Conservation (phyloP, 2,113 vertebrate species). For the Notothenia coriiceps region DNA sequence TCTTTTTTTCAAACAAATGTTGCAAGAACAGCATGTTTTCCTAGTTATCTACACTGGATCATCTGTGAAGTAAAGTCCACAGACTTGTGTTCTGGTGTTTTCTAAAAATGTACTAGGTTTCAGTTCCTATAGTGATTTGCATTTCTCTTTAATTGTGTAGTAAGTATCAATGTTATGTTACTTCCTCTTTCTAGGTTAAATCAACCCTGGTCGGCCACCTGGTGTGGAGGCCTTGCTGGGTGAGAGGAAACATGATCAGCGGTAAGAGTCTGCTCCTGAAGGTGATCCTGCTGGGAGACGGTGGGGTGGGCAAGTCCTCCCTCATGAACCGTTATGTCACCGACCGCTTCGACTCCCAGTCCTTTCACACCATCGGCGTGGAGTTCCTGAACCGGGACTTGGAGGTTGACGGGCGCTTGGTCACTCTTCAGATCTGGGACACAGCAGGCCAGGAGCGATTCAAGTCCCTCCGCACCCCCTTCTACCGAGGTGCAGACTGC, state of each 20-base stretch:
- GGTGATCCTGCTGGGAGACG: conserved; percentile 96
- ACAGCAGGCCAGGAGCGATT: conserved; percentile 98
- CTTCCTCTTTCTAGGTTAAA: conserved; percentile 65
- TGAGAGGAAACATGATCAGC: conserved; percentile 86
- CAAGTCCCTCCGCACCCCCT: conserved; percentile 95
- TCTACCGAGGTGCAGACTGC: conserved; percentile 97
- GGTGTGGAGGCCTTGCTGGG: conserved; percentile 58
- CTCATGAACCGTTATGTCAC: conserved; percentile 98
- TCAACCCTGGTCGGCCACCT: conserved; percentile 62
- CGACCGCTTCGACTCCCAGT: conserved; percentile 97
- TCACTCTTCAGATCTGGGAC: conserved; percentile 99
- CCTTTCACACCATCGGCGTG: conserved; percentile 98
- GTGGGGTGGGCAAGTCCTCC: conserved; percentile 97
- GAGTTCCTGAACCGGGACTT: conserved; percentile 97
- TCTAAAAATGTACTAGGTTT: not conserved
- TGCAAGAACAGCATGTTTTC: not conserved
- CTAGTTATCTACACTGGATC: not conserved
- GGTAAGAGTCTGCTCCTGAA: conserved; percentile 96
- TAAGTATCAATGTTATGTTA: not conserved
- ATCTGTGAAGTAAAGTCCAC: not conserved
- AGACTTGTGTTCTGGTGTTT: not conserved
- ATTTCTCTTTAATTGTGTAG: not conserved
- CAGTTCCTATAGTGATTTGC: conserved; percentile 2
- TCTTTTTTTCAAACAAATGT: conserved; percentile 3
- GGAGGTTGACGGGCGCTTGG: conserved; percentile 94